Conservation (phyloP, 2,888 invertebrate genomes). For the Himalopsyche kuldschensis region DNA sequence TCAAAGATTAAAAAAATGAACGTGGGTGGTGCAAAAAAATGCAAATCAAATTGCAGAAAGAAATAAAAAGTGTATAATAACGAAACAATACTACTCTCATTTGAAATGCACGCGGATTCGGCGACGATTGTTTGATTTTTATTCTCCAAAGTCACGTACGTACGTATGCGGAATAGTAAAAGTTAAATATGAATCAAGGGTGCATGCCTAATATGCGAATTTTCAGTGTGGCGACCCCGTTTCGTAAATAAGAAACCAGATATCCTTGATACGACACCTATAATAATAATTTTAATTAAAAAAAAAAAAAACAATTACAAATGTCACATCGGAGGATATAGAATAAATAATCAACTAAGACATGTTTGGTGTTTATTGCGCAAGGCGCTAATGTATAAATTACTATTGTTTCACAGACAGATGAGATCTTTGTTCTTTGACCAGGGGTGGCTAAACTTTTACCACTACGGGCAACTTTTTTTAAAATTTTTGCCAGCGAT, state of each 20-base stretch:
- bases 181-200: background rate
- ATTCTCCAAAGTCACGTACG: background rate
- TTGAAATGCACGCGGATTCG: background rate
- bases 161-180: background rate
- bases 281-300: background rate
- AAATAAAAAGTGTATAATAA: background rate
- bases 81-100: background rate
- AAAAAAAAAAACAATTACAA: background rate
- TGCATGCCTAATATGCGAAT: background rate
- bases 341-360: background rate
- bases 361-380: background rate
- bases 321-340: background rate
- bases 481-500: too few species aligned
- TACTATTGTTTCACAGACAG: too few species aligned
- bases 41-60: background rate
- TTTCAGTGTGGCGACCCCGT: background rate
- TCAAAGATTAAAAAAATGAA: too few species aligned
- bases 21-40: background rate
- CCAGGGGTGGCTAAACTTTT: too few species aligned
- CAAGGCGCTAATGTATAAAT: too few species aligned
- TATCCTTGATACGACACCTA: background rate
- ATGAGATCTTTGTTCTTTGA: too few species aligned
- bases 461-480: too few species aligned
- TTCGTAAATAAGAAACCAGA: background rate
- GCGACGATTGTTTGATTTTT: too few species aligned